Base-by-base conservation (phyloP, 2,888 invertebrate species). In the Cactoblastis cactorum region DNA sequence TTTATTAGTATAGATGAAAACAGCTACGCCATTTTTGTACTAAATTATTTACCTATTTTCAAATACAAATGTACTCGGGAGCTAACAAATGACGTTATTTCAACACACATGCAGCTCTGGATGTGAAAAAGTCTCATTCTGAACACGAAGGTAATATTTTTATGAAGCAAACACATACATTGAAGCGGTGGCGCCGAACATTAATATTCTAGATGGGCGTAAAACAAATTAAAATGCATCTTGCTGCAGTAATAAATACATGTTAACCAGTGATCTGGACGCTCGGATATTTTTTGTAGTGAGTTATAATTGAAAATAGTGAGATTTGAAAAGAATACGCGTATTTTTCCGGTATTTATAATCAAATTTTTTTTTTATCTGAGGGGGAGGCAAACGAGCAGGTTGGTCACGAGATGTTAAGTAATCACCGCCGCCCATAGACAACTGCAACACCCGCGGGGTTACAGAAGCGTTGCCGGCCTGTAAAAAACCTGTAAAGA, bases 181-280 rank as follows among this genome's bases (percentile, higher is more conserved):
- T 57, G 45, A 49, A 33, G 50, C 51, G 38, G 50, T 38, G 53
- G 52, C 59, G 57, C 55, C 63, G 59, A 56, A 56, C 67, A 61
- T 66, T 73, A 71, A 74, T 76, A 68, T 59, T 54, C 62, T 57
- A 67, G 68, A 75, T 73, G 65, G n/a, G 64, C 58, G 60, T 70
- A 53, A 64, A 63, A 69, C 68, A 71, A 77, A 78, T 77, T 77
- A 76, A 78, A 77, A 71, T 70, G 71, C 69, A 69, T 71, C 68
- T 64, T 63, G 58, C 63, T 66, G 68, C 69, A 71, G 66, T 64
- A 60, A 73, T 77, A 77, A 74, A 77, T 76, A 67, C 67, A 38
- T 61, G 57, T 62, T 51, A 59, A 33, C 58, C 58, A 65, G 62
- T 60, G 61, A 57, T 53, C 45, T 46, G 49, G 45, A 51, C 1